Conservation (phyloP, 2,888 invertebrate genomes). For the Rhabditoides inermis region DNA sequence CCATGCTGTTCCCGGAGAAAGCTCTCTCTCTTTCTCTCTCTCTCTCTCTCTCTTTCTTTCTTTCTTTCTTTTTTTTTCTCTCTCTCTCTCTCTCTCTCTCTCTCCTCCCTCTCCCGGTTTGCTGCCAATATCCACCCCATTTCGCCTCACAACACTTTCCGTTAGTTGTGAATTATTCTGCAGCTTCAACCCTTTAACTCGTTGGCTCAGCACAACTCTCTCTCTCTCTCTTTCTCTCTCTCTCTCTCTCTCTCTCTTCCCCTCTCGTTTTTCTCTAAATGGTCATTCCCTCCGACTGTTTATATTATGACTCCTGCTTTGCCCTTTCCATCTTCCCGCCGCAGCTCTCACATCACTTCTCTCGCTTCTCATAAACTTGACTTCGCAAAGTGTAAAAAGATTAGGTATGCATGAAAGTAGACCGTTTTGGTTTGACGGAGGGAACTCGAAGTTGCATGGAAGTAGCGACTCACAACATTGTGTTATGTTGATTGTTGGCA, state of each 20-base stretch:
- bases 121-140: background rate
- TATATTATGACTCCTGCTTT: background rate
- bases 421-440: too few relatives aligned
- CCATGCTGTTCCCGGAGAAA: background rate
- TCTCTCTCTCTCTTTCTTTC: background rate
- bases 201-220: background rate
- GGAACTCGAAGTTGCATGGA: too few relatives aligned
- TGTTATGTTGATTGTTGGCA: too few relatives aligned
- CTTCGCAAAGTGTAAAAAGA: background rate
- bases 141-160: background rate
- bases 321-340: background rate
- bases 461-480: too few relatives aligned
- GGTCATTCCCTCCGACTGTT: background rate
- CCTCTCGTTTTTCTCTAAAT: background rate
- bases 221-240: conserved; percentile 5
- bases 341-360: background rate
- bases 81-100: conserved; percentile 1
- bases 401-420: too few relatives aligned
- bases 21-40: background rate
- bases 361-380: background rate
- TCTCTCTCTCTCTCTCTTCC: conserved; percentile 2
- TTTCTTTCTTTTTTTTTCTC: background rate
- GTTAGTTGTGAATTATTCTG: background rate
- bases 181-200: background rate
- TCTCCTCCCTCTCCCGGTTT: conserved; percentile 1